Evolutionary conservation across 92 coral and sea anemone genomes (phyloP).

Genomic region (Epizoanthus illoricatus): DNA sequence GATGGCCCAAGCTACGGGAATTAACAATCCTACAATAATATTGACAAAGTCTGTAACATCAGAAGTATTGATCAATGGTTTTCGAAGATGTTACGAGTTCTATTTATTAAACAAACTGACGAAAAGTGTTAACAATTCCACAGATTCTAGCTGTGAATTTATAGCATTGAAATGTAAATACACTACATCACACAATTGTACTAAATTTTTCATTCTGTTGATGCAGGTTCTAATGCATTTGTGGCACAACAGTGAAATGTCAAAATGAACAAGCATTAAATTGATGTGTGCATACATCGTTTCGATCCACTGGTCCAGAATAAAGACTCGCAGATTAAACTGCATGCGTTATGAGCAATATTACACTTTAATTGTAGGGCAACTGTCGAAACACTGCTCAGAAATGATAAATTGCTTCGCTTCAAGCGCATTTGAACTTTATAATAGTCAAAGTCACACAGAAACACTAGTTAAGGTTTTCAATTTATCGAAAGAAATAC

Average conservation of each 20-base stretch:
- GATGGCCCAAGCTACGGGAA: background rate
- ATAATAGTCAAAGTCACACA: background rate
- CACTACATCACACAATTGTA: background rate
- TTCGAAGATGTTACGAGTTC: background rate
- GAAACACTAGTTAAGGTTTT: background rate
- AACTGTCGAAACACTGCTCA: background rate
- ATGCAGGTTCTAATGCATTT: background rate
- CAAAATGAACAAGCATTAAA: background rate
- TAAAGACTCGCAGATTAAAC: background rate
- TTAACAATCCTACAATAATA: conserved; percentile 10
- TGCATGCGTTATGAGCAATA: background rate
- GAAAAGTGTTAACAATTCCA: background rate
- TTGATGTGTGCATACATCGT: background rate
- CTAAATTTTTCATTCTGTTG: background rate
- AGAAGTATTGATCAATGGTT: background rate
- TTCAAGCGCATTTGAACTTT: background rate
- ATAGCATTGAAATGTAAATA: conserved; percentile 15
- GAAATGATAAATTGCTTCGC: background rate
- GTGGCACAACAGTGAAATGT: no score
- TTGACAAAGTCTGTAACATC: background rate
- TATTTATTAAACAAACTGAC: background rate
- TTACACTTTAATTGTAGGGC: background rate
- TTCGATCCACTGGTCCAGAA: background rate
- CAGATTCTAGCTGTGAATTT: background rate
- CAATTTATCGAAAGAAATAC: background rate